Base-by-base conservation (phyloP, 2,797 vertebrate genomes). In the Halcyon badia region DNA sequence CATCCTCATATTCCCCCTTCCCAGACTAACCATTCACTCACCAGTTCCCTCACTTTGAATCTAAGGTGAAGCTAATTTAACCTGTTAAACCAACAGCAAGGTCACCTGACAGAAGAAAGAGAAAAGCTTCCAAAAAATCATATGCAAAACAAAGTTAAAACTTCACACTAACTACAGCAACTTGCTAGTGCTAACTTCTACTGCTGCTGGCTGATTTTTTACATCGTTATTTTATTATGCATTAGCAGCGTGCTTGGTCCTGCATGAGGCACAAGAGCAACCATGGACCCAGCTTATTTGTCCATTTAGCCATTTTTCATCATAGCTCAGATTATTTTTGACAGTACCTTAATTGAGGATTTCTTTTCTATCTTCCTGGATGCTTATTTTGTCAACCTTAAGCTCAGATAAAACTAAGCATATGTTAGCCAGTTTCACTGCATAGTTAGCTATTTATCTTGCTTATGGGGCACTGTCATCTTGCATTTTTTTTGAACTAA, bases 331-430 rank as follows among this genome's bases (percentile, higher is more conserved):
- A 93, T 83, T 97, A 92, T 89, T 96, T 93, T 83, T 94, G 95
- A 96, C 93, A 93, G 61, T 75, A 68, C 64, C 42, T 92, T 95
- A 97, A 96, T 14, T 92, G 84, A 92, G 57, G 81, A 96, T 92
- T 96, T 94, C 30, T 87, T 95, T 93, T 93, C 87, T 92, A 68
- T 91, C 88, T 97, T 94, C 68, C 75, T 89, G 57, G 44, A 93
- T 92, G 81, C 54, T 93, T 96, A 81, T 78, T 95, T 94, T 94
- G 87, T 94, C 96, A 95, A 78, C 79, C 42, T 94, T 94, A 96
- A 93, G 90, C 88, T 96, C 46, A 56, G 66, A 85, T 75, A 90
- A 93, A 90, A 10, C 71, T 68, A 92, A 90, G 93, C 88, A 96
- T 94, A 93, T 93, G 91, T 93, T 94, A 94, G 68, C 56, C 75